Conservation (phyloP, 2,888 invertebrate genomes). For the Dynastes maya region DNA sequence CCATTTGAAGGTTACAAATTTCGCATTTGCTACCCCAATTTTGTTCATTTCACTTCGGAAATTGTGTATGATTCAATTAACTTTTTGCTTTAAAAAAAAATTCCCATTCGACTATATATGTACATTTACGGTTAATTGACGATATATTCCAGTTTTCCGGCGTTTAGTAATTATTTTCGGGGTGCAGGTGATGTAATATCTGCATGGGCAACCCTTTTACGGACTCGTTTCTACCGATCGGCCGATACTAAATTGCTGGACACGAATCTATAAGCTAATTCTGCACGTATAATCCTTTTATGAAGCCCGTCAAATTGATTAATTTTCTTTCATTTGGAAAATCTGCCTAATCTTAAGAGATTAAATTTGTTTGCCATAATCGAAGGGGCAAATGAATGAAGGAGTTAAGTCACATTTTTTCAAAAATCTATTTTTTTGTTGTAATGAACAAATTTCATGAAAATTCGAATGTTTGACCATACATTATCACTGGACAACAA, state of each 20-base stretch:
- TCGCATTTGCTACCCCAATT: background rate
- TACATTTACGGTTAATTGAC: conserved; percentile 16
- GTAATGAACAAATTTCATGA: no score
- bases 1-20: no score
- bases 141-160: background rate
- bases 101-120: background rate
- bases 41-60: background rate
- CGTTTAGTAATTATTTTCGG: conserved; percentile 12
- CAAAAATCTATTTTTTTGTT: no score
- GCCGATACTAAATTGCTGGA: background rate
- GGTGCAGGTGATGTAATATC: conserved; percentile 7
- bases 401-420: no score
- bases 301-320: conserved; percentile 9
- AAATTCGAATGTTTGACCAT: no score
- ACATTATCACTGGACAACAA: no score
- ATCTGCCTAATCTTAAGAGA: no score
- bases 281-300: conserved; percentile 9
- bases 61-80: conserved; percentile 1
- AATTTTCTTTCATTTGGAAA: conserved; percentile 11
- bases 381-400: no score
- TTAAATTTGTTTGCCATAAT: no score
- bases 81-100: background rate
- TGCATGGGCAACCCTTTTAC: conserved; percentile 4
- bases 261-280: conserved; percentile 11
- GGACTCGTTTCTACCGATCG: background rate